Percentiles rank a stretch among this genome's conserved stretches.
phyloP scores from a whole-genome alignment of 2,797 vertebrate species.

The Prionace glauca region DNA sequence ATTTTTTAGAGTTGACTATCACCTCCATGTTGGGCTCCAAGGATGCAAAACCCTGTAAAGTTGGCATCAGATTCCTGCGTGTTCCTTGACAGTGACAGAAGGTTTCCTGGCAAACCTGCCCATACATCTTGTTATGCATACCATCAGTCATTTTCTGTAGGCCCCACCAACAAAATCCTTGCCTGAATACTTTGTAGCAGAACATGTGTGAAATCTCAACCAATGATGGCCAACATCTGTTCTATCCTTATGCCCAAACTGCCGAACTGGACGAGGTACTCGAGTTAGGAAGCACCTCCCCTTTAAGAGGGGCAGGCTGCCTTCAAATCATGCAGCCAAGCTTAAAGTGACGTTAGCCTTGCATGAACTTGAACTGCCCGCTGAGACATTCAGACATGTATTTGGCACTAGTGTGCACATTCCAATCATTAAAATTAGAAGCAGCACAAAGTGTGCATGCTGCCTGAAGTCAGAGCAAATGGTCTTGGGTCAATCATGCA shows the following conservation, averaged over 20 bases:
- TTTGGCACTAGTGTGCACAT: not conserved
- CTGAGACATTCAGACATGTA: not conserved
- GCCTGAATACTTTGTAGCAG: not conserved
- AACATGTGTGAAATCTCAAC: not conserved
- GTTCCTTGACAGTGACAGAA: not conserved
- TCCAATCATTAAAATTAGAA: not conserved
- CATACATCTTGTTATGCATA: not conserved
- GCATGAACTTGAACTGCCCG: too few relatives aligned
- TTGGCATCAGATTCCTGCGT: not conserved
- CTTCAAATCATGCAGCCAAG: not conserved
- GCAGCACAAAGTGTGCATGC: not conserved
- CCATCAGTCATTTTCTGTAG: not conserved
- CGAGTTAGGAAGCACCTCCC: too few relatives aligned
- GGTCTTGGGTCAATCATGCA: not conserved
- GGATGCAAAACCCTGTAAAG: not conserved
- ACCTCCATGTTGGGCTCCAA: not conserved
- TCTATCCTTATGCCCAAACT: not conserved
- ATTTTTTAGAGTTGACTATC: not conserved
- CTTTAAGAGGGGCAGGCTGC: too few relatives aligned
- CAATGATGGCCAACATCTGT: not conserved
- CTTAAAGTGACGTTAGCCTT: not conserved
- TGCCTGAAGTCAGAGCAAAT: too few relatives aligned
- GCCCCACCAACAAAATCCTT: not conserved
- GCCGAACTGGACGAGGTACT: too few relatives aligned
- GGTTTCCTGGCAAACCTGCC: not conserved